phyloP scores from a whole-genome alignment of 2,888 invertebrate genomes.

The Scaptomyza cyrtandrae region DNA sequence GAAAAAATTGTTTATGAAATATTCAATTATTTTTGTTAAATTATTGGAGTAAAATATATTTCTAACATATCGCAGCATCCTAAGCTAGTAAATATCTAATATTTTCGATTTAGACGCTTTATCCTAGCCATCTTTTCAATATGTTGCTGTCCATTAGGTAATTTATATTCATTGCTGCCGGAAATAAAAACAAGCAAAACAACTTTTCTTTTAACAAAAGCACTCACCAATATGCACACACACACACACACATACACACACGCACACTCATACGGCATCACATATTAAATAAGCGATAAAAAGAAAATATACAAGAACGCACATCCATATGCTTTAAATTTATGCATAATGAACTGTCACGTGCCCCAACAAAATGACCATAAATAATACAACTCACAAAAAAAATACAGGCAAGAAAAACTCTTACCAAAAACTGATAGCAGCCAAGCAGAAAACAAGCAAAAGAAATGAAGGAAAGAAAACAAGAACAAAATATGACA shows the following conservation, averaged over 20 bases:
- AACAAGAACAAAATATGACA: conserved; percentile 18
- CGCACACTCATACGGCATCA: conserved; percentile 5
- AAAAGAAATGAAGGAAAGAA: conserved; percentile 1
- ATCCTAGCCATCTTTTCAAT: conserved; percentile 9
- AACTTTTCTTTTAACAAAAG: conserved; percentile 44
- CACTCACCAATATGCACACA: not conserved
- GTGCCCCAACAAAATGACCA: conserved; percentile 57
- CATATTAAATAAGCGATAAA: conserved; percentile 49
- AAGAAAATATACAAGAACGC: conserved; percentile 33
- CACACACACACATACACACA: conserved; percentile 18
- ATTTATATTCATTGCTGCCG: conserved; percentile 52
- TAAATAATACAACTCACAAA: conserved; percentile 58
- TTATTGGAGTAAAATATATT: no score
- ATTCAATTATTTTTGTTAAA: no score
- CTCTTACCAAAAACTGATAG: conserved; percentile 38
- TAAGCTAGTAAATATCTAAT: not conserved
- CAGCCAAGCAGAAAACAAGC: conserved; percentile 15
- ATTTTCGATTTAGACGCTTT: not conserved
- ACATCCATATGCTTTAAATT: conserved; percentile 60
- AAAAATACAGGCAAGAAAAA: conserved; percentile 6
- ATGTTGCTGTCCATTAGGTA: conserved; percentile 25
- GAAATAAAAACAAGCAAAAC: conserved; percentile 18
- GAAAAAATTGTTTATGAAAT: not conserved
- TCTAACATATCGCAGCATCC: no score
- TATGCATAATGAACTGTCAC: conserved; percentile 63